Evolutionary conservation across 2,888 invertebrate genomes (phyloP), one percentile per base, ranked within the genome.

Genomic region (Eucera pruinosa): DNA sequence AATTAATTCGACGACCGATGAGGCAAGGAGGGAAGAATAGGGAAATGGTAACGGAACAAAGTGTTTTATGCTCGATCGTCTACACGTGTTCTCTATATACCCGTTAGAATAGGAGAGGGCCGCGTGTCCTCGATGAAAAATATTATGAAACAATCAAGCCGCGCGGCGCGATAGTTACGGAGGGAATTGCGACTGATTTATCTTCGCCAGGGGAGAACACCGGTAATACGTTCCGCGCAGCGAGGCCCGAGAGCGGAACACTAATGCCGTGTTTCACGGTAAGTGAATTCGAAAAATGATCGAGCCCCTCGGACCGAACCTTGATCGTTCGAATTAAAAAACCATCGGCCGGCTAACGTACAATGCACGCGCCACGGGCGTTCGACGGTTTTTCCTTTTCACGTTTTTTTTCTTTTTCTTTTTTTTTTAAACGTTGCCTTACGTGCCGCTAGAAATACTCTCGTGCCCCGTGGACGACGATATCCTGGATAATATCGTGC

Each of bases 231-330:
- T 68, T 61, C 55, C 72, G 67, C 55, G 48, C 68, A 62, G 62
- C 64, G 48, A 61, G 48, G 55, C 25, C 62, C 65, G 58, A 18
- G 36, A 58, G 61, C 50, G 27, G 61, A 66, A 55, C 71, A 69
- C 52, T 45, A 60, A 48, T 58, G 48, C 60, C 45, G 76, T 68
- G 77, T 77, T 81, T 81, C 81, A 81, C 78, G 81, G 72, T 81
- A 81, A 78, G 66, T 81, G 81, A 71, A 81, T 81, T 71, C 77
- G 65, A 78, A 78, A 81, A 81, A 81, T 70, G 60, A 71, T 65
- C 71, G 50, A 76, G 57, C 62, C 61, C 61, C 72, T 58, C 73
- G 64, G 70, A 54, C 45, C 69, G 64, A 64, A 78, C 67, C 67
- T 69, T 70, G 65, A 58, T 70, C 50, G 60, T n/a, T 50, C 45